phyloP scores from a whole-genome alignment of 2,888 invertebrate species.

The Epirrita christyi region DNA sequence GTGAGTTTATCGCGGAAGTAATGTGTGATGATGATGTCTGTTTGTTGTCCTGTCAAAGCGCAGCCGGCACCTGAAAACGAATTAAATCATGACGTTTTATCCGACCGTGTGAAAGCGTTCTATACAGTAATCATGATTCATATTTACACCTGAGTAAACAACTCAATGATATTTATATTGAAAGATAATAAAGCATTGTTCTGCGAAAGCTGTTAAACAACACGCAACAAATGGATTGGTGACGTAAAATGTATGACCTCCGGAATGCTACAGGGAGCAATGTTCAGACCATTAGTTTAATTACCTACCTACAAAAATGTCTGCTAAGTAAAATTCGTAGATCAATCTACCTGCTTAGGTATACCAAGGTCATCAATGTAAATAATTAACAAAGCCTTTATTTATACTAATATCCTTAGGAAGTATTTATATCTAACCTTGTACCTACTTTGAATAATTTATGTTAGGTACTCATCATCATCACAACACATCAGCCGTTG shows the following conservation, averaged over 20 bases:
- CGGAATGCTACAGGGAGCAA: conserved; percentile 9
- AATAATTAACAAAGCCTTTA: conserved; percentile 2
- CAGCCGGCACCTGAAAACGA: conserved; percentile 81
- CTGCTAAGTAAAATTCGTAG: no score
- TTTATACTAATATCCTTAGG: not conserved
- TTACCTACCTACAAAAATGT: no score
- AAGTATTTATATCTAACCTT: not conserved
- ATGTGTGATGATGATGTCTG: conserved; percentile 84
- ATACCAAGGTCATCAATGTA: conserved; percentile 7
- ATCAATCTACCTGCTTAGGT: not conserved
- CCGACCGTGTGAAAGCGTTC: conserved; percentile 15
- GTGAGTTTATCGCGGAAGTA: conserved; percentile 84
- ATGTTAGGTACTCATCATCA: not conserved
- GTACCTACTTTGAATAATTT: not conserved
- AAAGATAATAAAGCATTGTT: conserved; percentile 36
- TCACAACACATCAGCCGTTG: no score
- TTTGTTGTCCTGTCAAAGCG: conserved; percentile 83
- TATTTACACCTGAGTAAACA: conserved; percentile 34
- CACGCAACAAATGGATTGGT: conserved; percentile 11
- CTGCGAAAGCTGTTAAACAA: conserved; percentile 19
- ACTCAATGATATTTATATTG: conserved; percentile 21
- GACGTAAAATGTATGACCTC: conserved; percentile 8
- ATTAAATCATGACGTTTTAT: conserved; percentile 1
- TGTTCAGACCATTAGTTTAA: conserved; percentile 8
- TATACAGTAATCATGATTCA: conserved; percentile 23